phyloP scores from a whole-genome alignment of 35 echinoderm and acorn worm species.

The Hemicentrotus pulcherrimus region DNA sequence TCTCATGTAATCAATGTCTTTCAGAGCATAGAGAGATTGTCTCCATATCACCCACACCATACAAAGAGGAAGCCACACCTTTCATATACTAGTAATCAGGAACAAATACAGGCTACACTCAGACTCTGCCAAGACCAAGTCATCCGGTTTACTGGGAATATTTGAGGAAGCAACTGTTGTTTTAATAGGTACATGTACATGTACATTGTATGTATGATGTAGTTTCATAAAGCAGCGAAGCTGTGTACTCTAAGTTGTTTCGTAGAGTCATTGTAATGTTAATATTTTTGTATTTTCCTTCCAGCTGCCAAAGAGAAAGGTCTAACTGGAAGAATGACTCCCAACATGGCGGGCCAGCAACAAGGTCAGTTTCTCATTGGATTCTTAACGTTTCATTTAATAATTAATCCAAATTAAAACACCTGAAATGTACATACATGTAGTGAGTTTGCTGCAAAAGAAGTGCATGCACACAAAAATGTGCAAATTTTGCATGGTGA shows the following conservation, averaged over 20 bases:
- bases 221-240: background rate
- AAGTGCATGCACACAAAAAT: too few species aligned
- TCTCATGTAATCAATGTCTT: background rate
- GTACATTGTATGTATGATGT: too few species aligned
- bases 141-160: background rate
- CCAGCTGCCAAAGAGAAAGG: constrained; percentile 41
- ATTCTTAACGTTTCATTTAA: too few species aligned
- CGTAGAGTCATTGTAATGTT: background rate
- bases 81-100: background rate
- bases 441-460: too few species aligned
- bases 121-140: background rate
- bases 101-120: background rate
- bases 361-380: background rate
- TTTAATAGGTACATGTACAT: background rate
- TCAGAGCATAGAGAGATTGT: background rate
- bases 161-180: background rate
- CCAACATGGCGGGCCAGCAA: constrained; percentile 23
- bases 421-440: too few species aligned
- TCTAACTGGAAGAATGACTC: constrained; percentile 34
- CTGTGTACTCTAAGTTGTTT: background rate
- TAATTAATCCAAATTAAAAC: too few species aligned
- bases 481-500: too few species aligned
- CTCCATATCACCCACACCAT: background rate
- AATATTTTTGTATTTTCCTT: background rate
- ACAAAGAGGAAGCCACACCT: background rate